phyloP scores from a whole-genome alignment of 2,797 vertebrate species.

The Vultur gryphus region DNA sequence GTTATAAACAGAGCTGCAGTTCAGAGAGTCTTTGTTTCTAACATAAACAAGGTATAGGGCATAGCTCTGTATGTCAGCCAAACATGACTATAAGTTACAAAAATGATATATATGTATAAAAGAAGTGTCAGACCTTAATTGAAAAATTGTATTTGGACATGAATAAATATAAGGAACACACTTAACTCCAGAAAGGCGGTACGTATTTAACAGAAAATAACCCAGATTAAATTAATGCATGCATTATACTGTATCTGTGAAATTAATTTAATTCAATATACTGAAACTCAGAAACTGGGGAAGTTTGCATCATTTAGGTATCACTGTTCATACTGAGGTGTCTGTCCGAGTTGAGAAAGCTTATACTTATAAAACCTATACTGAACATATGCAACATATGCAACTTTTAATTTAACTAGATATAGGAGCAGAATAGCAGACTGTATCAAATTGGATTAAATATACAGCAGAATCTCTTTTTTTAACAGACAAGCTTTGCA shows the following conservation, averaged over 20 bases:
- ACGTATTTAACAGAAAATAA: conserved; percentile 33
- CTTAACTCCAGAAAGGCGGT: conserved; percentile 12
- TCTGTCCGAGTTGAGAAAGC: neutral
- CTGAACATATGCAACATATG: neutral
- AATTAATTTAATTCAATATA: conserved; percentile 20
- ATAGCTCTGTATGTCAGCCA: conserved; percentile 62
- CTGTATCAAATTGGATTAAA: neutral
- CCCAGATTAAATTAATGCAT: neutral
- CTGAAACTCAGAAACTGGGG: neutral
- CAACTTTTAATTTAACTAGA: conserved; percentile 11
- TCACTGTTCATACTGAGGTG: neutral
- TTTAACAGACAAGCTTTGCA: neutral
- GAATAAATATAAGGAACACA: conserved; percentile 42
- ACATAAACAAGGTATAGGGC: conserved; percentile 70
- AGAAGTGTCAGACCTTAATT: conserved; percentile 63
- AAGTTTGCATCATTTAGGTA: neutral
- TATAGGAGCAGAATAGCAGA: neutral
- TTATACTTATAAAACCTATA: neutral
- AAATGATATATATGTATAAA: conserved; percentile 69
- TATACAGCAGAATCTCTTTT: neutral
- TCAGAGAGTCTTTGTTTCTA: conserved; percentile 71
- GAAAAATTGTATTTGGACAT: conserved; percentile 54
- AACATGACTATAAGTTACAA: conserved; percentile 56
- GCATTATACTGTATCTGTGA: neutral
- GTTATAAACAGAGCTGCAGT: conserved; percentile 63